A percentile compares a stretch with the other conserved stretches of the same genome.
Conservation (phyloP, 2,797 vertebrate species). For the Micrastur ruficollis region DNA sequence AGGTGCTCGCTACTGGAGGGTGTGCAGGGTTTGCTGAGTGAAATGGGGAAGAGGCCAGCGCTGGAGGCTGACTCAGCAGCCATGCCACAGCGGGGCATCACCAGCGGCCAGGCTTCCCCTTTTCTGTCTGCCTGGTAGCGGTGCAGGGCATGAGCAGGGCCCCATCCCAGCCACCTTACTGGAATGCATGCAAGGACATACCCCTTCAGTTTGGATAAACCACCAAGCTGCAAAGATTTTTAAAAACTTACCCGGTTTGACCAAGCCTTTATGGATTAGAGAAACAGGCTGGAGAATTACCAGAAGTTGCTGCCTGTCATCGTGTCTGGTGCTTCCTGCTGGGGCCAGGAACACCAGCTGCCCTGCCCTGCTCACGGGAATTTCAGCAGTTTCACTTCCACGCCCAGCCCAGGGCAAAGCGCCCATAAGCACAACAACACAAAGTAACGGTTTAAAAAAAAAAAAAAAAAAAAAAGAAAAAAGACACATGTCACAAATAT, state of each 20-base stretch:
- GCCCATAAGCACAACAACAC: not conserved
- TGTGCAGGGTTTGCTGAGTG: not conserved
- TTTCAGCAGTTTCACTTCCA: slow-evolving; percentile 69
- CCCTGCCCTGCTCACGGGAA: not conserved
- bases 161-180: accelerated
- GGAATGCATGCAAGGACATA: accelerated
- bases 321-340: slow-evolving; percentile 20
- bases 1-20: not conserved
- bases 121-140: not conserved
- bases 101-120: not conserved
- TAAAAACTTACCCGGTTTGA: not conserved
- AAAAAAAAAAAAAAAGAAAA: not conserved
- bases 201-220: accelerated
- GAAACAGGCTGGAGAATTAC: not conserved
- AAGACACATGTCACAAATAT: not conserved
- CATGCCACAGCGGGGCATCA: not conserved
- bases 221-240: not conserved
- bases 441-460: not conserved
- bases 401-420: not conserved
- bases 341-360: not conserved
- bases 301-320: not conserved
- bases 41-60: not conserved
- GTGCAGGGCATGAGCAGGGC: accelerated
- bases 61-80: not conserved
- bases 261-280: not conserved